Evolutionary conservation across 2,113 vertebrate genomes (phyloP), one percentile per base, ranked within the genome.

Genomic region (Tursiops truncatus): DNA sequence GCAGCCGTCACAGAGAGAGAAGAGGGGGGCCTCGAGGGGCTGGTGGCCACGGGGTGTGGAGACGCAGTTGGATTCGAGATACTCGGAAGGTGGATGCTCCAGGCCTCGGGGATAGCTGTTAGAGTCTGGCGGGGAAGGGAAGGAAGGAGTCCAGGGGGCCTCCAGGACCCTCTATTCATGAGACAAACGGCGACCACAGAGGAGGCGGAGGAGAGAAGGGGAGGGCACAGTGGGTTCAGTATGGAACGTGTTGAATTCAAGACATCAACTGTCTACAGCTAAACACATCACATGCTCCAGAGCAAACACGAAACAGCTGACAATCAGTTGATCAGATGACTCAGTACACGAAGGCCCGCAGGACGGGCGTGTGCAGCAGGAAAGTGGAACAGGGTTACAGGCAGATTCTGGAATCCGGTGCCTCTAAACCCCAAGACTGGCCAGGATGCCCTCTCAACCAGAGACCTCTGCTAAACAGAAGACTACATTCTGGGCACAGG

Each of bases 211-310:
- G 56, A 38, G 26, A 18, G 38, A 6, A 14, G 10, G 12, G 56
- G n/a, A 62, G 21, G 18, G 50, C 2, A 13, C 0, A 4, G 70
- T 1, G 20, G 23, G 6, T n/a, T 67, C 44, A 3, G 13, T 6
- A 2, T 10, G 47, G 58, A 36, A 20, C 0, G 1, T 0, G 5
- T 0, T 10, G 9, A 58, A 15, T 62, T 20, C 1, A 0, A 63
- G 94, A 47, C 28, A 1, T 13, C 33, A 18, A 1, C 21, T 8
- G 58, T 41, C 33, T 38, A 13, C 56, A 14, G 70, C 26, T 6
- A 9, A 90, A 41, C 67, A 53, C 12, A 20, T 58, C 36, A 8
- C 15, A 47, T 0, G 21, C 15, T 83, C 70, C 41, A 13, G 62
- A 33, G 31, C 12, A n/a, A 70, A 83, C 12, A 3, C 0, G 1